Conservation (phyloP, 2,888 invertebrate species). For the Stenolophus ochropezus region DNA sequence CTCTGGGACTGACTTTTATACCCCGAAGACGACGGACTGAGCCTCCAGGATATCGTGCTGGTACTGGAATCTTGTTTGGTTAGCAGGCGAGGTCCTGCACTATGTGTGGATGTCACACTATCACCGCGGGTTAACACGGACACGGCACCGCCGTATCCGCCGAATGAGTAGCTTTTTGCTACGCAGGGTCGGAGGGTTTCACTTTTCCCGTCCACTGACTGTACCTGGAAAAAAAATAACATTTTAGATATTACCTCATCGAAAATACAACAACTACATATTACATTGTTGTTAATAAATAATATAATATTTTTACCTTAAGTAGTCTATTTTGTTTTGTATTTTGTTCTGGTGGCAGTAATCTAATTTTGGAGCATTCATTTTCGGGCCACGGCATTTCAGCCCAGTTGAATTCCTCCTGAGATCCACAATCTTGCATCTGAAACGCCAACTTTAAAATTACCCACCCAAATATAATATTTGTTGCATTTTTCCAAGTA, state of each 20-base stretch:
- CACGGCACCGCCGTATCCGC: conserved; percentile 82
- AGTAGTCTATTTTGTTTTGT: conserved; percentile 73
- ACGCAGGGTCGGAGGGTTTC: conserved; percentile 76
- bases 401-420: conserved; percentile 74
- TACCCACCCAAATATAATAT: too few species aligned
- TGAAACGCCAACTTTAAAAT: conserved; percentile 62
- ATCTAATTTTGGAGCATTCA: conserved; percentile 70
- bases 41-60: conserved; percentile 78
- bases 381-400: conserved; percentile 77
- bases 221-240: conserved; percentile 73
- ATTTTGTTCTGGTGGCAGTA: conserved; percentile 73
- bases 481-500: too few species aligned
- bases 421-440: conserved; percentile 72
- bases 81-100: conserved; percentile 79
- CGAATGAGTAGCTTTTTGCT: conserved; percentile 92
- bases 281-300: too few species aligned
- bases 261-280: too few species aligned
- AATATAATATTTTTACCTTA: conserved; percentile 71
- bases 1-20: conserved; percentile 85
- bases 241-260: too few species aligned
- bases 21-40: conserved; percentile 85
- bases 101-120: conserved; percentile 79
- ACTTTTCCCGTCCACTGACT: conserved; percentile 75
- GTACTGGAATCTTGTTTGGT: conserved; percentile 84
- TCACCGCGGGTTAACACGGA: conserved; percentile 77